Evolutionary conservation across 2,797 vertebrate species (phyloP).

Genomic region (Salarias fasciatus): DNA sequence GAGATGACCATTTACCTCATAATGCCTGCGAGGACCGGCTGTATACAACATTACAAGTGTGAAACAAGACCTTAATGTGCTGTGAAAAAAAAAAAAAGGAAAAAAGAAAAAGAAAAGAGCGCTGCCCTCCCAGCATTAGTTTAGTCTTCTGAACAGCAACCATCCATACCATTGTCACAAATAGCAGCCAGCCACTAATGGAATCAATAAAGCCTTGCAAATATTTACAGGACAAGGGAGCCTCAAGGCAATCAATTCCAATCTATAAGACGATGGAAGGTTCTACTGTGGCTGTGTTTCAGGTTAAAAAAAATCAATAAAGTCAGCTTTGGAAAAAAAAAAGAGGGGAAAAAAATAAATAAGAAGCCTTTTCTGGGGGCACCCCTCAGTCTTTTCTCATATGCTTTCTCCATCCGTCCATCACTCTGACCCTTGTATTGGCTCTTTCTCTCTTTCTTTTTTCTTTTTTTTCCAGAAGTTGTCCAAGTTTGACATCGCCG

Average conservation of each 20-base stretch:
- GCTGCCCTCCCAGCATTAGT: constrained; percentile 39
- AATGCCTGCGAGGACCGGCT: constrained; percentile 38
- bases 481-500: constrained; percentile 63
- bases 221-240: constrained; percentile 81
- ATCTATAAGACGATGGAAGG: constrained; percentile 75
- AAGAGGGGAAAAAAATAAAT: constrained; percentile 44
- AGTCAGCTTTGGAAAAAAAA: constrained; percentile 62
- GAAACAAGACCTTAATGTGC: constrained; percentile 63
- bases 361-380: constrained; percentile 43
- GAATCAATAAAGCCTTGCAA: constrained; percentile 80
- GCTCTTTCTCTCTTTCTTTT: constrained; percentile 17
- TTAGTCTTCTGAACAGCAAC: constrained; percentile 62
- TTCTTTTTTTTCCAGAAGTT: constrained; percentile 24
- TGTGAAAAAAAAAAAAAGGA: constrained; percentile 16
- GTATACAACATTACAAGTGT: constrained; percentile 23
- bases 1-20: constrained; percentile 30
- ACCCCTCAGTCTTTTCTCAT: constrained; percentile 63
- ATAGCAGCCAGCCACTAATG: constrained; percentile 74
- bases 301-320: constrained; percentile 76
- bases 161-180: constrained; percentile 69
- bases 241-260: constrained; percentile 75
- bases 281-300: constrained; percentile 71
- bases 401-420: constrained; percentile 50
- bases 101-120: constrained; percentile 22
- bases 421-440: constrained; percentile 58